Evolutionary conservation across 23 tunicate genomes (phyloP).

Genomic region (Diplosoma virens): DNA sequence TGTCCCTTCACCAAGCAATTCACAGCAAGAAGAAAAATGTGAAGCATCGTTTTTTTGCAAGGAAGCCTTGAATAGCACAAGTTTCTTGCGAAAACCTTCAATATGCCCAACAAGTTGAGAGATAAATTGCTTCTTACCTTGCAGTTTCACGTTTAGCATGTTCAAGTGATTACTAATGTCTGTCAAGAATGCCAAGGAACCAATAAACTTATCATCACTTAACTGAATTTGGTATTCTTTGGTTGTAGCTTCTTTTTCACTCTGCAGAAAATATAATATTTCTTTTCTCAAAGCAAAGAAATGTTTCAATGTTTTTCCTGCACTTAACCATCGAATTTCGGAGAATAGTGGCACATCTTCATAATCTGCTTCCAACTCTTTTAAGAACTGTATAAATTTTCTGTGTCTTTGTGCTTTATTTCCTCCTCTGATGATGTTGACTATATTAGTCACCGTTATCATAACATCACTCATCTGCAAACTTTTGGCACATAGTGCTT

Average conservation of each 20-base stretch:
- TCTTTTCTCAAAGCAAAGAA: slow-evolving; percentile 28
- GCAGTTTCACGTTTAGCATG: background rate
- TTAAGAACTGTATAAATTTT: slow-evolving; percentile 28
- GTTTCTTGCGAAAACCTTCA: slow-evolving; percentile 1
- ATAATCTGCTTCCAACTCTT: slow-evolving; percentile 31
- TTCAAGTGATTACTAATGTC: slow-evolving; percentile 20
- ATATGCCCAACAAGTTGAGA: background rate
- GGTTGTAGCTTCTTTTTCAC: background rate
- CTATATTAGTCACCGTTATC: slow-evolving; percentile 2
- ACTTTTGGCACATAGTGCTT: slow-evolving; percentile 23
- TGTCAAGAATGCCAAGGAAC: slow-evolving; percentile 45
- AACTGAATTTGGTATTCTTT: slow-evolving; percentile 24
- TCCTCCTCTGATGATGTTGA: slow-evolving; percentile 20
- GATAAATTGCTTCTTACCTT: slow-evolving; percentile 1
- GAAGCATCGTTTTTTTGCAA: slow-evolving; percentile 14
- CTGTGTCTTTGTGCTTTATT: slow-evolving; percentile 9
- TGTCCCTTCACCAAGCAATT: slow-evolving; percentile 22
- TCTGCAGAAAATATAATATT: slow-evolving; percentile 5
- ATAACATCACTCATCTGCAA: slow-evolving; percentile 17
- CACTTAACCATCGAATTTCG: slow-evolving; percentile 30
- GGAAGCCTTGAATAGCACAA: background rate
- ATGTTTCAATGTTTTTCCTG: slow-evolving; percentile 43
- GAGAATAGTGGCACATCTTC: slow-evolving; percentile 36
- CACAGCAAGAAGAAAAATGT: background rate
- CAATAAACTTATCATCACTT: slow-evolving; percentile 30